Evolutionary conservation across 2,888 invertebrate genomes (phyloP).

Genomic region (Acleris laterana): DNA sequence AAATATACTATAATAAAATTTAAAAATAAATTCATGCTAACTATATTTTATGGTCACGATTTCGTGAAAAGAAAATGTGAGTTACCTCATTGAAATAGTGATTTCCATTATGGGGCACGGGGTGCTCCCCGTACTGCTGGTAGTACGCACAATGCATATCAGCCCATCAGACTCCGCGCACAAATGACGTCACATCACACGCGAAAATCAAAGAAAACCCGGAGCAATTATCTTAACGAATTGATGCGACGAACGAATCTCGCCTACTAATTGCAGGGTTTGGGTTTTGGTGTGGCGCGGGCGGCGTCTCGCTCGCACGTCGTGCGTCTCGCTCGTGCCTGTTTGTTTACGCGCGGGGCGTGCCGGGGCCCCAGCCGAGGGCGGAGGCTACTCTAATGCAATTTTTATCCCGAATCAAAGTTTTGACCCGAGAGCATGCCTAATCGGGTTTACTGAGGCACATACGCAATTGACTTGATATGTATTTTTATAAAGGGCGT

Average conservation of each 20-base stretch:
- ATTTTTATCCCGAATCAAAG: constrained; percentile 38
- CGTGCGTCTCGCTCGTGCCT: constrained; percentile 57
- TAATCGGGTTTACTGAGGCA: no score
- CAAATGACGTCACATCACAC: constrained; percentile 61
- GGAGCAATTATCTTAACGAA: constrained; percentile 82
- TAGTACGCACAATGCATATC: constrained; percentile 81
- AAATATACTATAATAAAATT: no score
- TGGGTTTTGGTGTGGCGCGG: constrained; percentile 59
- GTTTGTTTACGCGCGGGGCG: constrained; percentile 73
- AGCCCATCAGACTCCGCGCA: constrained; percentile 64
- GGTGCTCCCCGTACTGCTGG: constrained; percentile 77
- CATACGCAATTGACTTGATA: no score
- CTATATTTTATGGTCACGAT: constrained; percentile 15
- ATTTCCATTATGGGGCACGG: constrained; percentile 72
- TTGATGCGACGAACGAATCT: constrained; percentile 83
- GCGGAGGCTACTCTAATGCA: constrained; percentile 60
- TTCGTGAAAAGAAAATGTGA: constrained; percentile 16
- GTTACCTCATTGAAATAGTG: constrained; percentile 80
- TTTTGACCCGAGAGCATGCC: neutral
- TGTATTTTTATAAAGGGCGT: no score
- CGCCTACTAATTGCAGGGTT: constrained; percentile 83
- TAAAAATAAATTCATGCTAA: no score
- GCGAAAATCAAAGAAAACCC: constrained; percentile 68
- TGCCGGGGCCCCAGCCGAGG: constrained; percentile 71
- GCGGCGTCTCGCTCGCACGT: constrained; percentile 60